These are phyloP conservation scores for Tiliqua scincoides DNA, from an alignment of 2,113 vertebrate genomes.

Conservation along the genomic window DNA sequence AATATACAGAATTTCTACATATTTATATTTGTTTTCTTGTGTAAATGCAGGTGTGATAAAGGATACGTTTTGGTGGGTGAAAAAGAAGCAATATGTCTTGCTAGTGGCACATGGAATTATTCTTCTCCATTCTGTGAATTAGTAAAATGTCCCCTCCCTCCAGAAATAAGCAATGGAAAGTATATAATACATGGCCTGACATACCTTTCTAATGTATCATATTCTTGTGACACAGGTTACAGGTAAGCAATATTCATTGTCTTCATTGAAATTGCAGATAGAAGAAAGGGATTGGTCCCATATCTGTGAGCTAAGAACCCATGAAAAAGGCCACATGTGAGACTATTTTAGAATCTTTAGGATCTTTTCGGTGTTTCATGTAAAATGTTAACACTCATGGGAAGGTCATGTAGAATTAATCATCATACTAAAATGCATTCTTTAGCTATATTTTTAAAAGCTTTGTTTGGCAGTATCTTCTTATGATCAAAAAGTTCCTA, in stretches of 20 bases:
- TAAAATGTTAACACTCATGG: neutral
- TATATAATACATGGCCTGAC: conserved; percentile 79
- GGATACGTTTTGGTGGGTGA: conserved; percentile 85
- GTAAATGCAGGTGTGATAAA: conserved; percentile 82
- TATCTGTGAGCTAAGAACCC: conserved; percentile 5
- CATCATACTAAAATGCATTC: neutral
- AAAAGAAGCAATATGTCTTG: conserved; percentile 86
- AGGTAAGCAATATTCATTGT: conserved; percentile 77
- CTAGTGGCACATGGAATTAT: conserved; percentile 86
- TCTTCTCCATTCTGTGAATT: conserved; percentile 84
- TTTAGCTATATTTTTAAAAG: conserved; percentile 20
- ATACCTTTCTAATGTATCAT: conserved; percentile 86
- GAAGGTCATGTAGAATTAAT: conserved; percentile 8
- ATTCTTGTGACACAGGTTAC: conserved; percentile 88
- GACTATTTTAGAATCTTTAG: neutral
- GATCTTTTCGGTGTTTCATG: conserved; percentile 11
- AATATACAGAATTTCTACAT: neutral
- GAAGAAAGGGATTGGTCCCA: neutral
- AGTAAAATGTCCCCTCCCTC: conserved; percentile 83
- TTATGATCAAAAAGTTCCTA: neutral
- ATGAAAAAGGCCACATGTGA: neutral
- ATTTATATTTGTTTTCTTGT: conserved; percentile 41
- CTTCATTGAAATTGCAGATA: neutral
- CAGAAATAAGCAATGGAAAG: conserved; percentile 79
- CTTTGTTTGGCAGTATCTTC: neutral